These are phyloP conservation scores for Isotomurus palustris DNA, from an alignment of 2,888 invertebrate species.

Conservation along the genomic window DNA sequence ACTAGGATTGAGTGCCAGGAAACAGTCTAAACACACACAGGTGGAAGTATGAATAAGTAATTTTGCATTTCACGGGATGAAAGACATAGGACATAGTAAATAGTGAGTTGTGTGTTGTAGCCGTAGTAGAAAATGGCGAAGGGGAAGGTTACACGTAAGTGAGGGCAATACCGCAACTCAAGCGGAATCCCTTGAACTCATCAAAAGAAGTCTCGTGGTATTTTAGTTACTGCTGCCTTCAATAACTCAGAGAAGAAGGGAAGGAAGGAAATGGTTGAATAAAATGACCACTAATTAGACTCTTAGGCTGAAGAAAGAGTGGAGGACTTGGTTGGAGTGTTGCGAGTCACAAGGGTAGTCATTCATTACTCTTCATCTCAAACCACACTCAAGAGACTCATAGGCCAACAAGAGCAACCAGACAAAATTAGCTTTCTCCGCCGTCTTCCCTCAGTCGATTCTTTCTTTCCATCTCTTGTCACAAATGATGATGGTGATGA, in stretches of 20 bases:
- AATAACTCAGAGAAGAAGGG: background rate
- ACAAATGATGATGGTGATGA: background rate
- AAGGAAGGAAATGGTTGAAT: constrained; percentile 13
- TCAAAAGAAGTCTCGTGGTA: background rate
- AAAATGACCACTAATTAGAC: constrained; percentile 34
- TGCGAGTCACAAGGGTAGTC: constrained; percentile 5
- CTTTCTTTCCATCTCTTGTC: background rate
- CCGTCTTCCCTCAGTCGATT: background rate
- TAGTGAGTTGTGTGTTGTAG: too few relatives aligned
- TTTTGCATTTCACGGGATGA: too few relatives aligned
- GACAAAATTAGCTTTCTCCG: background rate
- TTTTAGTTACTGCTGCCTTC: background rate
- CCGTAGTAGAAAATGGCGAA: too few relatives aligned
- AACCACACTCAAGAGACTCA: background rate
- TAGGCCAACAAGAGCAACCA: background rate
- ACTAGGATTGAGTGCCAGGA: too few relatives aligned
- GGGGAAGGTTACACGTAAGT: too few relatives aligned
- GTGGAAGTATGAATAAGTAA: too few relatives aligned
- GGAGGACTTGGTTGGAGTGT: constrained; percentile 3
- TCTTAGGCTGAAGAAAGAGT: too few relatives aligned
- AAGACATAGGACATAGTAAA: too few relatives aligned
- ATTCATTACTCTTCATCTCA: constrained; percentile 6
- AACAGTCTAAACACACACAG: too few relatives aligned
- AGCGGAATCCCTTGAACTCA: too few relatives aligned
- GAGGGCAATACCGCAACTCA: too few relatives aligned